A percentile compares a stretch with the other conserved stretches of the same genome.
Evolutionary conservation across 2,888 invertebrate genomes (phyloP).

Genomic region (Argyresthia albistria): DNA sequence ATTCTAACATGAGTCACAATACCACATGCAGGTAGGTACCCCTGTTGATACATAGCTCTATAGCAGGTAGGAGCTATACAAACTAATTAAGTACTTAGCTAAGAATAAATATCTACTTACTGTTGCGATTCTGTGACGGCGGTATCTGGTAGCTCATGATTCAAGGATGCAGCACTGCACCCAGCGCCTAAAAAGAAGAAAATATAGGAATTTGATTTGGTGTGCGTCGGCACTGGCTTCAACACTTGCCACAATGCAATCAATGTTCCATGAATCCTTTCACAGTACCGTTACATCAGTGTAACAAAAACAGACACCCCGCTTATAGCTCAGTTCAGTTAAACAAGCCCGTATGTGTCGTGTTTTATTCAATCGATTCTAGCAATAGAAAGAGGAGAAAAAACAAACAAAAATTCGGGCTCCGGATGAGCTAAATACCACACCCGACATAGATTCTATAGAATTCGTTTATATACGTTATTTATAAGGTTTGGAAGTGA

Average conservation of each 20-base stretch:
- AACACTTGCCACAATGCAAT: conserved; percentile 14
- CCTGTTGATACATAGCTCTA: not conserved
- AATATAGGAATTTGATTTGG: conserved; percentile 14
- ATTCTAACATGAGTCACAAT: conserved; percentile 43
- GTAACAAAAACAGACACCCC: conserved; percentile 13
- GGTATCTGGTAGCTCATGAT: conserved; percentile 91
- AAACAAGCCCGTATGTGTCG: conserved; percentile 23
- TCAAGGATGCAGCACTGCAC: conserved; percentile 74
- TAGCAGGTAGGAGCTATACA: not conserved
- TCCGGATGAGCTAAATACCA: conserved; percentile 55
- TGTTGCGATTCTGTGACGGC: conserved; percentile 84
- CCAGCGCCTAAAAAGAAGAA: conserved; percentile 71
- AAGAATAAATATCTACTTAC: conserved; percentile 70
- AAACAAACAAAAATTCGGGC: conserved; percentile 9
- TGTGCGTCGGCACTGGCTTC: conserved; percentile 3
- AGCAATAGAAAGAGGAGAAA: not conserved
- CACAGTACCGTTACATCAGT: conserved; percentile 13
- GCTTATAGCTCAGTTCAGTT: conserved; percentile 13
- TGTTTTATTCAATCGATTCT: conserved; percentile 25
- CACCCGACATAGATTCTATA: conserved; percentile 40
- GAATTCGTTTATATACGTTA: not conserved
- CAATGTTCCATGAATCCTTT: not conserved
- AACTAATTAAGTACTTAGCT: conserved; percentile 1
- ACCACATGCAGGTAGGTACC: not conserved
- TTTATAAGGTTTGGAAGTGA: not conserved